Evolutionary conservation across 2,888 invertebrate species (phyloP), one percentile per base, ranked within the genome.

Genomic region (Lissocephala sabroskyi): DNA sequence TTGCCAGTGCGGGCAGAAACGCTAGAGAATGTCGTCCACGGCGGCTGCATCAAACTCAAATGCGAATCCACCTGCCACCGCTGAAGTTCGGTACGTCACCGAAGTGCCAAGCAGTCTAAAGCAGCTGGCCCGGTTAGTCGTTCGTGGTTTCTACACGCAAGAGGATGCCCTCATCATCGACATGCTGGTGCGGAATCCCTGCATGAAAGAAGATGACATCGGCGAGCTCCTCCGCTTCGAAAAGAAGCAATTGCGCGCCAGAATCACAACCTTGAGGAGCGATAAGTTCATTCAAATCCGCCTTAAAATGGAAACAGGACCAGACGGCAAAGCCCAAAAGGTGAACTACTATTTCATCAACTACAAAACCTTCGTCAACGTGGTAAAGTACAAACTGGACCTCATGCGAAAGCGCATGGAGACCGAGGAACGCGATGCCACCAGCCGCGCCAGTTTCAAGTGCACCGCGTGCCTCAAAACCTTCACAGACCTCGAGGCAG

Each of bases 331-430:
- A 86, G 95, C 96, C 26, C 96, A 95, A 78, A 94, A 96, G 87
- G 96, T 97, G 14, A 97, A 97, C 85, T 98, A 97, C 84, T 98
- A 97, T 85, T 98, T 96, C 80, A 97, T 98, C 67, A 97, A 97
- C 85, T 98, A 97, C 85, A 96, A 96, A 87, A 93, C 93, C 30
- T 97, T 97, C 85, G 97, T 98, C 3, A 98, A 98, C 86, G 96
- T 98, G 10, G 95, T 98, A 0, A 98, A 97, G 85, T 98, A 98
- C 85, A 98, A 98, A 86, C 85, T 98, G 80, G 97, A 98, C 86
- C 88, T 96, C 79, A 97, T 98, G 93, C 89, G 96, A 49, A 94
- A 96, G 80, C 91, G 96, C 65, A 92, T 98, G 89, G 98, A 98
- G 84, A 95, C 95, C 0, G 96, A 96, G 81, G 97, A 97, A 81